phyloP scores from a whole-genome alignment of 2,113 vertebrate species.

The Hydrochoerus hydrochaeris region DNA sequence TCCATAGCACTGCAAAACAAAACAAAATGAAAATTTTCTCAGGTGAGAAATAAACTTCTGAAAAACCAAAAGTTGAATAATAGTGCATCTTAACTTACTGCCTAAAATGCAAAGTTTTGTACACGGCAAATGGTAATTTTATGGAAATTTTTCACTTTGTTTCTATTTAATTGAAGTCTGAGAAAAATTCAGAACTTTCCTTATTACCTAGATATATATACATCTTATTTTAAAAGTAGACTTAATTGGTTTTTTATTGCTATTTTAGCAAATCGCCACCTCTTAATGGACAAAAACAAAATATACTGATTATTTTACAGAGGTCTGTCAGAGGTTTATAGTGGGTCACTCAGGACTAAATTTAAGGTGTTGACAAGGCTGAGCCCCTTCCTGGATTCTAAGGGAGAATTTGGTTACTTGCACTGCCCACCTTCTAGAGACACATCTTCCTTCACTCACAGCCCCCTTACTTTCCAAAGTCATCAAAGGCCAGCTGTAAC shows the following conservation, averaged over 20 bases:
- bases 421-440: not conserved
- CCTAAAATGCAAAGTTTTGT: not conserved
- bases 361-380: not conserved
- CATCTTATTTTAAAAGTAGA: not conserved
- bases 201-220: not conserved
- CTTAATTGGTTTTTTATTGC: not conserved
- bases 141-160: not conserved
- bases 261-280: not conserved
- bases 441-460: not conserved
- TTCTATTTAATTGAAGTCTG: constrained; percentile 29
- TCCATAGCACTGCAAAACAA: not conserved
- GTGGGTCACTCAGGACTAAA: not conserved
- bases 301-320: not conserved
- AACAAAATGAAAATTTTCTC: not conserved
- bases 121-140: not conserved
- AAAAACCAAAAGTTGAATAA: not conserved
- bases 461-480: not conserved
- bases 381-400: not conserved
- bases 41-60: not conserved
- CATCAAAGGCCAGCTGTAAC: not conserved
- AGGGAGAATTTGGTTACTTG: not conserved
- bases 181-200: not conserved
- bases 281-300: not conserved
- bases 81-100: not conserved
- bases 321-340: not conserved